phyloP scores from a whole-genome alignment of 2,797 vertebrate genomes.

The Catamblyrhynchus diadema region DNA sequence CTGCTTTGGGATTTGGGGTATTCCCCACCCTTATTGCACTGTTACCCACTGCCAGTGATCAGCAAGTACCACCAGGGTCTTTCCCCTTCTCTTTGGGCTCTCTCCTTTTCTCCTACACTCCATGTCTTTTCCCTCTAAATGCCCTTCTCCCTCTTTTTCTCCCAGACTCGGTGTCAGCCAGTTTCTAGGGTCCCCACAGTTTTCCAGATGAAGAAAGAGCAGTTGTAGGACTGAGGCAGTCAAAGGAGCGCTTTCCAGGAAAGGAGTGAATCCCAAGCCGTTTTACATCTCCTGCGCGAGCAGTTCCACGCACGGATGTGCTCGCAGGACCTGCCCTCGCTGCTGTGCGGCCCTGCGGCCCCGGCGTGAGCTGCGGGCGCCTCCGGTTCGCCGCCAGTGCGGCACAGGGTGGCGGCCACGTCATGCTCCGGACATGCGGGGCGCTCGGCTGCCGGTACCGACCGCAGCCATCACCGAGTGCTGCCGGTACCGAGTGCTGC shows the following conservation, averaged over 20 bases:
- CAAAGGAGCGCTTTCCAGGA: neutral
- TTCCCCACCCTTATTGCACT: neutral
- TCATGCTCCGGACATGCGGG: accelerated
- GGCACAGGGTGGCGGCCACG: neutral
- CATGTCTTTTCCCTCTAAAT: neutral
- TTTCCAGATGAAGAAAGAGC: neutral
- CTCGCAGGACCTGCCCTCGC: accelerated
- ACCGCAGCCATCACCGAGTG: neutral
- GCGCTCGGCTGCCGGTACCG: neutral
- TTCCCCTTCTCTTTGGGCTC: neutral
- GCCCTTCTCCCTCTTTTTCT: neutral
- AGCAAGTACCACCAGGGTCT: neutral
- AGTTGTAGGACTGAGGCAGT: accelerated
- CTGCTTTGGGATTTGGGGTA: neutral
- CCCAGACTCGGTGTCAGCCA: neutral
- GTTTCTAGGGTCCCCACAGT: neutral
- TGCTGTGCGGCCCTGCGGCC: accelerated
- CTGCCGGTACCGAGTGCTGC: neutral
- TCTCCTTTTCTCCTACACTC: neutral
- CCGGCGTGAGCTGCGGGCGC: neutral
- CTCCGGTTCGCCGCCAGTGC: neutral
- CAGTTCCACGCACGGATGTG: accelerated
- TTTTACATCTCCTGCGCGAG: accelerated
- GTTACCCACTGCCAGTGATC: neutral
- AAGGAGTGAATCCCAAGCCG: accelerated